Evolutionary conservation across 2,888 invertebrate species (phyloP), one percentile per base, ranked within the genome.

Genomic region (Euphydryas editha): DNA sequence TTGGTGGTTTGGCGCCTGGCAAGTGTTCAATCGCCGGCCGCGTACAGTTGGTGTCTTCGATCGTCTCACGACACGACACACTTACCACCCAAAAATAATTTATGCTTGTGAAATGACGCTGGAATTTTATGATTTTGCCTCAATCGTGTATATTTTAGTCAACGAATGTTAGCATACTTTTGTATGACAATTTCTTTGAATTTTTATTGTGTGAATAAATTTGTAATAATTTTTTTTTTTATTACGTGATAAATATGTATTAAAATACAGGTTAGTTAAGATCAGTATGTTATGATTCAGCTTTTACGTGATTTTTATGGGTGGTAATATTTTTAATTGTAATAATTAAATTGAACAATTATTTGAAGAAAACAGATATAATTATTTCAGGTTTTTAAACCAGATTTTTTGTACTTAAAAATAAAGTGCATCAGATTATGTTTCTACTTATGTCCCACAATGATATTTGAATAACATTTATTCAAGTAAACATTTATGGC

Each of bases 1-100:
- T 90, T 84, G 83, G 89, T 87, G 76, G 79, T 78, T 67, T 68
- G 71, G 80, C 86, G 86, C 80, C 87, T 88, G 90, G 90, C 89
- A 90, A 82, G 73, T 78, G 74, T 89, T 90, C 90, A 90, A 88
- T 81, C 78, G 82, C 72, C 76, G 77, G 69, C 54, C 69, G 76
- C 75, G 79, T 77, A 76, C 78, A 77, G 80, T 83, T 83, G 83
- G 30, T 81, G 78, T 76, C 76, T 81, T 81, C 82, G 75, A 83
- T 84, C 78, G 72, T 74, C 75, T 76, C 78, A 76, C 75, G 73
- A 76, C 75, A 73, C 81, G 82, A 84, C 84, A 84, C 76, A 84
- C 80, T 81, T 83, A 76, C 73, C 72, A 78, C 78, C 79, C 76
- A 75, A 81, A 84, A 84, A 82, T 81, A 81, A 79, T 78, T 80